Base-by-base conservation (phyloP, 1,140 invertebrate genomes). In the Bicyclus anynana region DNA sequence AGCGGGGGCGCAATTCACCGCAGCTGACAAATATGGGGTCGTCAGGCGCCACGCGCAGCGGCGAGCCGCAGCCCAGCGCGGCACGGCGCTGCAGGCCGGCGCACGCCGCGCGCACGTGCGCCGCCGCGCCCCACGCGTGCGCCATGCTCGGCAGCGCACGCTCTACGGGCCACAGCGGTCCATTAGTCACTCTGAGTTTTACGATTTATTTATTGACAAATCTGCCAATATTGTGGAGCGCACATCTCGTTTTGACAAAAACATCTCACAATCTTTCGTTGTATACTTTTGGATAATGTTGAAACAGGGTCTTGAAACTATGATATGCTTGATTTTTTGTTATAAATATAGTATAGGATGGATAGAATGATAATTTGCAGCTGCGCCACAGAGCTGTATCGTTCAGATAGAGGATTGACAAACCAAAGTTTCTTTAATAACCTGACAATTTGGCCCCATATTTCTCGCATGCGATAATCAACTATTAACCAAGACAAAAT, bases 21-120 rank as follows among this genome's bases (percentile, higher is more conserved):
- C 68, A 72, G 55, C 65, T 64, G 61, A 71, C 48, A 63, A 65
- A 68, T 27, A 77, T 52, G 51, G 74, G 73, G 29, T 38, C 59
- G 63, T 21, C 51, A 58, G 37, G 63, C 35, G 52, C 17, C 13
- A 14, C 12, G 47, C 35, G 53, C 16, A 53, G 52, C 47, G n/a
- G 66, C 9, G 37, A 59, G 40, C 33, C 50, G 26, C 29, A 42
- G 35, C 17, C 35, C 37, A 53, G 64, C 40, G 61, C 60, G 53
- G 53, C 56, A 55, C 69, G 59, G 10, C 68, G 65, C 49, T 61
- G 63, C 57, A 69, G 66, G 18, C 64, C 62, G 46, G 64, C 64
- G 49, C 64, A 61, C 47, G 60, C 65, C 44, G 64, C 62, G 53
- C 62, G 63, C 58, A 57, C 46, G 46, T 50, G 46, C 47, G 27